Evolutionary conservation across 2,888 invertebrate genomes (phyloP), one percentile per base, ranked within the genome.

Genomic region (Epinotia brunnichana): DNA sequence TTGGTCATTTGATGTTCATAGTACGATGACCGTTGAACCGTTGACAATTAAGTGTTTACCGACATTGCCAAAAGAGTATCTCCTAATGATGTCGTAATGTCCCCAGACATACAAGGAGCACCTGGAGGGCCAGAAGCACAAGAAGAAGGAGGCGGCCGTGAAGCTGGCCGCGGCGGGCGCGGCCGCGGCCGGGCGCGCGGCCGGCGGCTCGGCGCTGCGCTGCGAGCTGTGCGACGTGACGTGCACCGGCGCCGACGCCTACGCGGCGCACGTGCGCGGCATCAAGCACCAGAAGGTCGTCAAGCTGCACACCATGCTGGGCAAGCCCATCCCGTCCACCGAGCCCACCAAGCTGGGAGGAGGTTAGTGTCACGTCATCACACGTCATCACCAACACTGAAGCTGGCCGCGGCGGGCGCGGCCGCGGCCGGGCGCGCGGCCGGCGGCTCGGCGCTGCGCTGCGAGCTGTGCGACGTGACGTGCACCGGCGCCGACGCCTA

Each of bases 401-500:
- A 81, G 95, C 95, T 77, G 94, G 94, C 81, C 94, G 95, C 76
- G 94, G 94, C 79, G 89, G 95, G 81, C 93, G 96, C 80, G 94
- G 81, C 89, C 87, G 80, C 86, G 86, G 74, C 75, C 29, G 83
- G 81, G 69, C 87, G 89, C 73, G 89, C 87, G 56, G 86, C 86
- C 63, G 90, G 90, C 76, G 91, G 90, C 74, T 87, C 89, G 57
- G 89, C 95, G 94, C 87, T 98, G 82, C 96, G 98, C 78, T 99
- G 99, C 92, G 99, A 99, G 90, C 95, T 99, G 75, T 99, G 99
- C 84, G 98, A 99, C 94, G 99, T 99, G 11, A 98, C 99, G 13
- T 99, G 99, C 91, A 99, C 99, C 13, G 99, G 99, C 70, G 97
- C 97, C 70, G 99, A 99, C 94, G 99, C 99, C 0, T 99, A 99